Conservation (phyloP, 2,113 vertebrate genomes). For the Nannobrachium achirus region DNA sequence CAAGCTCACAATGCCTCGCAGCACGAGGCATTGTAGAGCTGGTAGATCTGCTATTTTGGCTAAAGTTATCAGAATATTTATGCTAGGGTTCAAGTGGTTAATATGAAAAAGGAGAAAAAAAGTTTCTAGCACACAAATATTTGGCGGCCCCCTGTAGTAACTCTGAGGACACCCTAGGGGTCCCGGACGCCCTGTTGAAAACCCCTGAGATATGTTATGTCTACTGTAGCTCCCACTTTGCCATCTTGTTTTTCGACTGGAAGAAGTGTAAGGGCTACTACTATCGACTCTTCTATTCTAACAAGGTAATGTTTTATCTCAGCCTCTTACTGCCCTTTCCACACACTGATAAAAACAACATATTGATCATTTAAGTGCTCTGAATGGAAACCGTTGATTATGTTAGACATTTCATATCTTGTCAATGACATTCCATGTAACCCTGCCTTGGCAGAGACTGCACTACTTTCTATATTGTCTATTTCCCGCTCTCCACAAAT, state of each 20-base stretch:
- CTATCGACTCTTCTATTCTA: not conserved
- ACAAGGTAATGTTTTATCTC: not conserved
- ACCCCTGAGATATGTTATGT: not conserved
- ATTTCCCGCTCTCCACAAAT: not conserved
- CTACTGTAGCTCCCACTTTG: not conserved
- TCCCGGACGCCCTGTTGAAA: too few species aligned
- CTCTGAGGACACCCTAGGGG: too few species aligned
- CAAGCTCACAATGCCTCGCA: too few species aligned
- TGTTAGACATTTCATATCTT: not conserved
- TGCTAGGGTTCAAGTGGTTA: too few species aligned
- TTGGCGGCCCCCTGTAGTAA: too few species aligned
- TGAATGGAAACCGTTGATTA: constrained; percentile 2
- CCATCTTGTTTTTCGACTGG: not conserved
- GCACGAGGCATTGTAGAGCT: too few species aligned
- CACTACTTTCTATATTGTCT: not conserved
- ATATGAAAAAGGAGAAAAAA: too few species aligned
- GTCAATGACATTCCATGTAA: not conserved
- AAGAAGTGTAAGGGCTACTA: not conserved
- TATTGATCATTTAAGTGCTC: constrained; percentile 7
- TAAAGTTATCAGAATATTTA: too few species aligned
- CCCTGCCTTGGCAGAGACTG: not conserved
- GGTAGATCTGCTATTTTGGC: too few species aligned
- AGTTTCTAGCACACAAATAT: too few species aligned
- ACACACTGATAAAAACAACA: not conserved
- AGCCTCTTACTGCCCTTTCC: not conserved